phyloP scores from a whole-genome alignment of 1,140 invertebrate genomes.

The Pogonognathellus flavescens region DNA sequence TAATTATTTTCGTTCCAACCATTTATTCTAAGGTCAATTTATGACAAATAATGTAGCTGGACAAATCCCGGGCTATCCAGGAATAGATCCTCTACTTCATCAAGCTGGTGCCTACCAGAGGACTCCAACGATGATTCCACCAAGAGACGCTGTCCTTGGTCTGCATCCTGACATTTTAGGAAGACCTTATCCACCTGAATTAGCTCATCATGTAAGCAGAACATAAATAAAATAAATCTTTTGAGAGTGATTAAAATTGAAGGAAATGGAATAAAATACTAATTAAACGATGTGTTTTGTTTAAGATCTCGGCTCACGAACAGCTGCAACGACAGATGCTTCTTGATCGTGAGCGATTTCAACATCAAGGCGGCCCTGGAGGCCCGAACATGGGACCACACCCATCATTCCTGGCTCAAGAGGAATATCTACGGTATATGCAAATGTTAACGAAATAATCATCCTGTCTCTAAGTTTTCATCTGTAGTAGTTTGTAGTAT shows the following conservation, averaged over 20 bases:
- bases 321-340: constrained; percentile 81
- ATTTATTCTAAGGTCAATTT: constrained; percentile 41
- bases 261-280: background rate
- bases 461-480: constrained; percentile 43
- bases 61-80: constrained; percentile 66
- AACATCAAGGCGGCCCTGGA: constrained; percentile 73
- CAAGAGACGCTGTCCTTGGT: constrained; percentile 72
- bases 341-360: constrained; percentile 83
- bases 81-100: constrained; percentile 67
- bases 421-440: constrained; percentile 83
- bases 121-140: constrained; percentile 73
- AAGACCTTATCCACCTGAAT: constrained; percentile 83
- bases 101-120: constrained; percentile 76
- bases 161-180: constrained; percentile 79
- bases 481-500: constrained; percentile 47
- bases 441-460: constrained; percentile 65
- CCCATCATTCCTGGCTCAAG: constrained; percentile 76
- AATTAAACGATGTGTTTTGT: constrained; percentile 19
- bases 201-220: constrained; percentile 79
- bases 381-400: constrained; percentile 66
- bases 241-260: background rate
- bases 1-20: constrained; percentile 43
- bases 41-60: constrained; percentile 59
- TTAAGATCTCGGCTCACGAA: constrained; percentile 36
- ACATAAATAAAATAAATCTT: background rate